Base-by-base conservation (phyloP, 2,113 vertebrate species). In the Sebastes fasciatus region DNA sequence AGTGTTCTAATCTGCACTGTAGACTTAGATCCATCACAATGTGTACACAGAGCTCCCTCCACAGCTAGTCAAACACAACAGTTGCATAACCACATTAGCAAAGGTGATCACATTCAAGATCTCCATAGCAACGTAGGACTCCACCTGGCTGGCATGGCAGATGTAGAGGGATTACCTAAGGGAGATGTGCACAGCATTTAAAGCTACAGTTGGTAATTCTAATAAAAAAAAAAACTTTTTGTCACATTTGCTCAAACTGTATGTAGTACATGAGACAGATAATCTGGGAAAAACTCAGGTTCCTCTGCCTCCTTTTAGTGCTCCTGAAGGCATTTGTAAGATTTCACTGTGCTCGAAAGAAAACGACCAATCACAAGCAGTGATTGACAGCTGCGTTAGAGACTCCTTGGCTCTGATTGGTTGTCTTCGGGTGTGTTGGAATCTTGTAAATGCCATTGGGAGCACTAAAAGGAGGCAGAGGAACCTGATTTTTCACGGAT, bases 51-150 rank as follows among this genome's bases (percentile, higher is more conserved):
- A 78, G 82, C 68, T 60, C 34, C 66, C 45, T 74, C 23, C 67
- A 80, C 19, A 66, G 78, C 57, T 68, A 23, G 48, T 82, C 90
- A 94, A 91, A 89, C 88, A 91, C 74, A 68, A 11, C 10, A 4
- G 80, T 90, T 93, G 70, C 82, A 82, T 91, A 89, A 95, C 51
- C 65, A 66, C 84, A 86, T 91, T 85, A 89, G 65, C 86, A 67
- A 81, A 81, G 71, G 62, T 65, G 77, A 77, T 76, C 51, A 55
- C 61, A 65, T 82, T 82, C n/a, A 55, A 71, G 49, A 84, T 82
- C 12, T 40, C 66, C 65, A 71, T 55, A 61, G 83, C 12, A 75
- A 16, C 57, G 2, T 45, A 60, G 63, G 76, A 70, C 68, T 85
- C 54, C 74, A 86, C 79, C 77, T 83, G 84, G 77, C 60, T 74